These are phyloP conservation scores for Gymnarchus niloticus DNA, from an alignment of 2,113 vertebrate species.

Conservation along the genomic window DNA sequence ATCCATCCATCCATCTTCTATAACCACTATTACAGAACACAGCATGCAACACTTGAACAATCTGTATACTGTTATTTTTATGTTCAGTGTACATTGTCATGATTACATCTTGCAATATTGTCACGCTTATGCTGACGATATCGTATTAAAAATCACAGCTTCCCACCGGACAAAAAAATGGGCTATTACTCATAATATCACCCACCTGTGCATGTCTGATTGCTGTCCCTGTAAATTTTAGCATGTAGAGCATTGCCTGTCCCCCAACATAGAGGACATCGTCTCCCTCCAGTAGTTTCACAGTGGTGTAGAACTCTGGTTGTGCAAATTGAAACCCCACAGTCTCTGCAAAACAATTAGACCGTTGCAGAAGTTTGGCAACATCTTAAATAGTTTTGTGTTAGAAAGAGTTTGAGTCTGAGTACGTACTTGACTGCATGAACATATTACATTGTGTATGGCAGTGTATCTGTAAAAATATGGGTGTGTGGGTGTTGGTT, in stretches of 20 bases:
- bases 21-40: neutral
- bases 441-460: neutral
- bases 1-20: neutral
- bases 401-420: neutral
- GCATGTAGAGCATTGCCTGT: constrained; percentile 52
- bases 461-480: neutral
- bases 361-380: neutral
- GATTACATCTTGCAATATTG: too few species aligned
- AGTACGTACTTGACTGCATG: neutral
- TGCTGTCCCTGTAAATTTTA: constrained; percentile 56
- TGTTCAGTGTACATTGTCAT: neutral
- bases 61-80: neutral
- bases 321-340: constrained; percentile 55
- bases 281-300: constrained; percentile 64
- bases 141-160: neutral
- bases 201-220: constrained; percentile 57
- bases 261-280: constrained; percentile 65
- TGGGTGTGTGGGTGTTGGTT: neutral
- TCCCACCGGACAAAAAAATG: neutral
- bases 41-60: neutral
- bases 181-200: neutral
- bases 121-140: neutral
- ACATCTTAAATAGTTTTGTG: neutral
- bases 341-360: constrained; percentile 48
- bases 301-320: constrained; percentile 59